A percentile compares a stretch with the other conserved stretches of the same genome.
Conservation (phyloP, 2,113 vertebrate genomes). For the Nothocercus julius region DNA sequence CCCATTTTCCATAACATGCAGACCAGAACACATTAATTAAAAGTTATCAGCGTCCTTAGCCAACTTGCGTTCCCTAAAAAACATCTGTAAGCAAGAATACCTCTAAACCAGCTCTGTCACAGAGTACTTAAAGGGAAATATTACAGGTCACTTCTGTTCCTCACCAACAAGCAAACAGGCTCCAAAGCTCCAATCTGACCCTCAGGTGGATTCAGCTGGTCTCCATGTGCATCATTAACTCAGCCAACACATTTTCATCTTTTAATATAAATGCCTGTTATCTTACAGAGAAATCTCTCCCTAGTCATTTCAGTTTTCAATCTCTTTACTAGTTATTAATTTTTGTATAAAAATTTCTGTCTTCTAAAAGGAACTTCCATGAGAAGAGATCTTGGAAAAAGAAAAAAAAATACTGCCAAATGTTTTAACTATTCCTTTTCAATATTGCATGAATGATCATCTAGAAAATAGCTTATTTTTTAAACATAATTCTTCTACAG, state of each 20-base stretch:
- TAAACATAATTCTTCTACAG: not conserved
- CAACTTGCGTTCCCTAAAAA: not conserved
- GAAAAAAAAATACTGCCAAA: not conserved
- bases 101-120: not conserved
- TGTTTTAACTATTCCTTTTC: not conserved
- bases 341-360: not conserved
- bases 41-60: accelerated
- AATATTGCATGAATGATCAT: not conserved
- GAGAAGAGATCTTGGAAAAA: not conserved
- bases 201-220: not conserved
- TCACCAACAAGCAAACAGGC: not conserved
- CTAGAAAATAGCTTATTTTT: not conserved
- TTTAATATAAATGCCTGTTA: not conserved
- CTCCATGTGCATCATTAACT: not conserved
- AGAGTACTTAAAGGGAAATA: not conserved
- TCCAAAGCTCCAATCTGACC: not conserved
- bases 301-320: not conserved
- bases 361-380: not conserved
- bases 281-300: not conserved
- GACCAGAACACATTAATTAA: not conserved
- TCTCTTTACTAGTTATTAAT: not conserved
- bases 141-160: not conserved
- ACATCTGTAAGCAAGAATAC: not conserved
- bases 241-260: not conserved
- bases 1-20: not conserved